Evolutionary conservation across 2,797 vertebrate genomes (phyloP), one percentile per base, ranked within the genome.

Genomic region (Galaxias olidus): DNA sequence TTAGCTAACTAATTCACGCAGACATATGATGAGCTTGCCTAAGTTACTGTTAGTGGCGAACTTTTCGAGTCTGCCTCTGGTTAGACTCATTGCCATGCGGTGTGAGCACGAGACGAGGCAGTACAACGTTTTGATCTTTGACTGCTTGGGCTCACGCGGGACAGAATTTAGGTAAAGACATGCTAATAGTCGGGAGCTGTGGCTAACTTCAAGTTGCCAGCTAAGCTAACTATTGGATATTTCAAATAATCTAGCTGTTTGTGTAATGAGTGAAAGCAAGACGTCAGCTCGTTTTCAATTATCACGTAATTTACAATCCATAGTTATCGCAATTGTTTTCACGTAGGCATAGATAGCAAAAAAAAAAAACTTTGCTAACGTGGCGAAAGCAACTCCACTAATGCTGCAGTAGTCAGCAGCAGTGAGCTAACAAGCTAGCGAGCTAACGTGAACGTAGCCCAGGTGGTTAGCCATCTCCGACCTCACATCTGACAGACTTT

Each of bases 321-420:
- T 3, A 30, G 30, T 2, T 30, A 30, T 30, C 2, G 30, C 30
- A 30, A 30, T 30, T 30, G 30, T 30, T 30, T 30, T 30, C 30
- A 30, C 30, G 30, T 30, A 6, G 30, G 6, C 30, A 30, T 6
- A 30, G 30, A 2, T 30, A 30, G 30, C 30, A 30, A 6, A 2
- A 30, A 30, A n/a, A 2, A 30, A 30, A 30, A 30, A 41, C 14
- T 40, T 52, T 71, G 84, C 85, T 87, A 89, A 89, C 88, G 88
- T 89, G 87, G 88, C 85, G 78, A 84, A 59, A 79, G 66, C 69
- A 68, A 68, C 78, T 51, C 71, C 66, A 73, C 68, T 66, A 1
- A n/a, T 74, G 84, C 87, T 86, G 90, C 89, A 89, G 89, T 88
- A 88, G 30, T 30, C 30, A 30, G 30, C 30, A 30, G 30, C 6